Evolutionary conservation across 2,797 vertebrate species (phyloP), one percentile per base, ranked within the genome.

Genomic region (Megaceryle alcyon): DNA sequence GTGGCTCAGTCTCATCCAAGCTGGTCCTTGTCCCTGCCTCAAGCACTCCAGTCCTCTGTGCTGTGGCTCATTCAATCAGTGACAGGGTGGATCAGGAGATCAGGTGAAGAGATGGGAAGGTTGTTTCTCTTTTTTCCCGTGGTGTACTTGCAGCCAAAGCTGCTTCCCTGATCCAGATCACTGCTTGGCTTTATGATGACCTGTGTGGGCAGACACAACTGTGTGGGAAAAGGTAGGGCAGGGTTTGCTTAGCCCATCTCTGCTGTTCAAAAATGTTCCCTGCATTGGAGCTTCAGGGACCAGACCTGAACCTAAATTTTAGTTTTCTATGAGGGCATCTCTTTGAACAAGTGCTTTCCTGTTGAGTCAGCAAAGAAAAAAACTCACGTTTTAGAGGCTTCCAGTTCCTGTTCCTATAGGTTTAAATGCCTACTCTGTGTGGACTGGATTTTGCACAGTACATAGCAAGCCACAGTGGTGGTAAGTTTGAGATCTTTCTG

Each of bases 281-380:
- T 9, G 1, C 22, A 15, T 13, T 0, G 0, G 33, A 84, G 5
- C 28, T 31, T 76, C 37, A 14, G 59, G 25, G 16, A 61, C 12
- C 37, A 86, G 64, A 41, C n/a, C 22, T 31, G 72, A 86, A 59
- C 10, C 6, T 60, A 49, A 37, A 44, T 71, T 78, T 92, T 43
- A 9, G 14, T 76, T 79, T 69, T 44, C 39, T 54, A 54, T 57
- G 44, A 61, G 35, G 26, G 25, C 2, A 19, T 37, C 31, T 72
- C 12, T 72, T 33, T 0, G 1, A 54, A 29, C 33, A 75, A 69
- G 14, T 0, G 0, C 35, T 54, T 85, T 92, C 44, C 69, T 70
- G 43, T 48, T 35, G 26, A 65, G 48, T 66, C 68, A 83, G 28
- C 7, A 18, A 59, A 81, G 16, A n/a, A 31, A 33, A 57, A 59